Evolutionary conservation across 2,888 invertebrate genomes (phyloP), one percentile per base, ranked within the genome.

Genomic region (Pteria penguin): DNA sequence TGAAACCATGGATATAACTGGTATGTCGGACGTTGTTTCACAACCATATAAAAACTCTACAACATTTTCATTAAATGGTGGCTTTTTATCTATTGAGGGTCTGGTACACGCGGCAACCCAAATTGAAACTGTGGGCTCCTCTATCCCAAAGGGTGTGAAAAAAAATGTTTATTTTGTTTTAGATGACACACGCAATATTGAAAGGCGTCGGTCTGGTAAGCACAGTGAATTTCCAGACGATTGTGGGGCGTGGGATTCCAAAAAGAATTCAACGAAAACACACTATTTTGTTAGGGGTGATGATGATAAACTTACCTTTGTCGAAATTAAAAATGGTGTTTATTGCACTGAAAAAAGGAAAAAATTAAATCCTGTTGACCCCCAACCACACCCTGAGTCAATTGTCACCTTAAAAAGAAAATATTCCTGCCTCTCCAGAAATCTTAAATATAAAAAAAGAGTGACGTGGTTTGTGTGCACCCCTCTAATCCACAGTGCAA

Each of bases 91-190:
- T 32, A 14, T 33, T 24, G 62, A 62, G 3, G n/a, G n/a, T n/a
- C n/a, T n/a, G n/a, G n/a, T n/a, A n/a, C n/a, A n/a, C n/a, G n/a
- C n/a, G n/a, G n/a, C n/a, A n/a, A 11, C 31, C 11, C 62, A 62
- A 22, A 32, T 62, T 33, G 18, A 32, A n/a, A n/a, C n/a, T n/a
- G n/a, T n/a, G n/a, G 33, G 33, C 4, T 2, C 33, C 5, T 27
- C n/a, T 18, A 71, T 71, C 32, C 66, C 66, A 4, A 26, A 24
- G 26, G 60, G 36, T 4, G 66, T 66, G 27, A 66, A 66, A 29
- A 22, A 66, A 31, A 73, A 60, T 45, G 36, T 66, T 1, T 57
- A 57, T 55, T 73, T 73, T 24, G 27, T 65, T 26, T 24, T 73
- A 1, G 22, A 67, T 45, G 33, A 73, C 52, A 29, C 36, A 4